phyloP scores from a whole-genome alignment of 2,797 vertebrate species.

The Bucorvus abyssinicus region DNA sequence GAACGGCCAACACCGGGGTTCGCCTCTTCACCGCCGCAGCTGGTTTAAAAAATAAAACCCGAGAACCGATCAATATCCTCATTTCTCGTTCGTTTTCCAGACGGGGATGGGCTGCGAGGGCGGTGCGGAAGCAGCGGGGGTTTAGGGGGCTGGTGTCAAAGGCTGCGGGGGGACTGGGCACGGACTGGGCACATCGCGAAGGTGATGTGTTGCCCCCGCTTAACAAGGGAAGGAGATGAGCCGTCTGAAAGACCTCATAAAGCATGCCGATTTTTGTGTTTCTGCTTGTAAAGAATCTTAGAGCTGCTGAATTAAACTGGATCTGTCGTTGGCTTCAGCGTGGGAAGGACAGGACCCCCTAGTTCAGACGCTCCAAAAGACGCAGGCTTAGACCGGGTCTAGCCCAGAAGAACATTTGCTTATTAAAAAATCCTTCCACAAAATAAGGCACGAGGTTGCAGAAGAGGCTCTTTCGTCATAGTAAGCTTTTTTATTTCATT shows the following conservation, averaged over 20 bases:
- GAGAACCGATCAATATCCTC: not conserved
- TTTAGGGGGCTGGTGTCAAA: not conserved
- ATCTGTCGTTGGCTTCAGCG: not conserved
- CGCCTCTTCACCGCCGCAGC: not conserved
- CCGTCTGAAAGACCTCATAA: not conserved
- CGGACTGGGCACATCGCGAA: not conserved
- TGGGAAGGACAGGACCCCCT: not conserved
- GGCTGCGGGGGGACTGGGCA: accelerated
- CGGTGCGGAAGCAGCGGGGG: not conserved
- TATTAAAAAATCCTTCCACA: not conserved
- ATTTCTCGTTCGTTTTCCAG: not conserved
- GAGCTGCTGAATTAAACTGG: not conserved
- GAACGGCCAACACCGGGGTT: not conserved
- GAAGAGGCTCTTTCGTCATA: not conserved
- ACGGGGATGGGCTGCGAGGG: not conserved
- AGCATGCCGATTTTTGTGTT: not conserved
- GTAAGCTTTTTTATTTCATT: too few relatives aligned
- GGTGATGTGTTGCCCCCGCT: accelerated
- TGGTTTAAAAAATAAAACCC: not conserved
- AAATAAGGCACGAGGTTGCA: not conserved
- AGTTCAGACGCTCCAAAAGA: not conserved
- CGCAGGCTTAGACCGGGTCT: not conserved
- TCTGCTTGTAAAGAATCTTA: not conserved
- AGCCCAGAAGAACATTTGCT: not conserved
- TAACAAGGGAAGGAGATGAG: not conserved